These are phyloP conservation scores for Hydrolagus colliei DNA, from an alignment of 2,797 vertebrate genomes.

Conservation along the genomic window DNA sequence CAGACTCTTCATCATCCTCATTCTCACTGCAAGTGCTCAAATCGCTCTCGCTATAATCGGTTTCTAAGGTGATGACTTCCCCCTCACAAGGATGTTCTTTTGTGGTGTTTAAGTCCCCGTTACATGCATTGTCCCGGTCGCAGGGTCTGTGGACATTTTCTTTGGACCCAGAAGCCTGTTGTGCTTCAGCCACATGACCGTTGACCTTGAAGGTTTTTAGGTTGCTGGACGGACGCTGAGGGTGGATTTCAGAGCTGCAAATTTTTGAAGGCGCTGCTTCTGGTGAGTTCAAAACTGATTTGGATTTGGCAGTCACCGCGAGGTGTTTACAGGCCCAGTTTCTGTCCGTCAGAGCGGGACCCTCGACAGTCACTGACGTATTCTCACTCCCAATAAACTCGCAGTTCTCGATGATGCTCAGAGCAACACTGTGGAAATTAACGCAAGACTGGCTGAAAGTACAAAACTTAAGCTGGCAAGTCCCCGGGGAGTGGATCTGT, in stretches of 20 bases:
- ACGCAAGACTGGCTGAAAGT: slow-evolving; percentile 79
- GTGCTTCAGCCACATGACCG: slow-evolving; percentile 47
- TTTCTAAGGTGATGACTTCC: slow-evolving; percentile 53
- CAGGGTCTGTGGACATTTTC: slow-evolving; percentile 33
- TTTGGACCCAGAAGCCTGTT: slow-evolving; percentile 53
- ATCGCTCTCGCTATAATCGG: slow-evolving; percentile 65
- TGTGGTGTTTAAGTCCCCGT: neutral
- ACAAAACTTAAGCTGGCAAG: slow-evolving; percentile 83
- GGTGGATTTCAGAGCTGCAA: slow-evolving; percentile 33
- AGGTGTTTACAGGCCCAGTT: slow-evolving; percentile 89
- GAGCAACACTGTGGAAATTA: slow-evolving; percentile 67
- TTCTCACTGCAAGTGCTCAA: slow-evolving; percentile 48
- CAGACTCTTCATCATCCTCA: slow-evolving; percentile 56
- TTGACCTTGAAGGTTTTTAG: slow-evolving; percentile 51
- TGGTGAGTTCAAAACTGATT: slow-evolving; percentile 38
- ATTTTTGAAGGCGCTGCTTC: neutral
- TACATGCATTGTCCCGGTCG: neutral
- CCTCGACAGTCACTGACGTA: slow-evolving; percentile 77
- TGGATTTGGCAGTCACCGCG: slow-evolving; percentile 63
- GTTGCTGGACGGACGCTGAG: slow-evolving; percentile 40
- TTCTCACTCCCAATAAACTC: slow-evolving; percentile 81
- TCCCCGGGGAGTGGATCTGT: slow-evolving; percentile 75
- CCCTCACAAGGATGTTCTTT: slow-evolving; percentile 43
- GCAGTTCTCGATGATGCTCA: slow-evolving; percentile 80
- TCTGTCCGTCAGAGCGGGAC: slow-evolving; percentile 68